Percentiles rank a stretch among this genome's conserved stretches.
Conservation (phyloP, 2,888 invertebrate genomes). For the Perizoma flavofasciatum region DNA sequence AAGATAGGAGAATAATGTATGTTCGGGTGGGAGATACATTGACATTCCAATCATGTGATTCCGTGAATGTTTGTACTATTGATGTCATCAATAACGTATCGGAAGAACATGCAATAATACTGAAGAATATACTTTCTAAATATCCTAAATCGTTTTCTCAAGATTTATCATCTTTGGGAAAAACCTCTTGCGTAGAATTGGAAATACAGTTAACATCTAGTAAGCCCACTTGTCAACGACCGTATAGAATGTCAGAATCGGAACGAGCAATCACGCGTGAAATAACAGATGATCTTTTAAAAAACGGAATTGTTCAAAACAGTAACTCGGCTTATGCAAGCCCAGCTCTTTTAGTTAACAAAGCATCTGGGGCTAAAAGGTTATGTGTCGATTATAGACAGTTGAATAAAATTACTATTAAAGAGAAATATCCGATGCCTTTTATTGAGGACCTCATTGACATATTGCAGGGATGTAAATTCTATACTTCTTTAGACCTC, state of each 20-base stretch:
- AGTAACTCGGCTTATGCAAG: slow-evolving; percentile 12
- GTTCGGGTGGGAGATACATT: slow-evolving; percentile 6
- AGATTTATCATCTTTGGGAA: slow-evolving; percentile 3
- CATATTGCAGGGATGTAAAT: slow-evolving; percentile 9
- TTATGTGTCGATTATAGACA: slow-evolving; percentile 8
- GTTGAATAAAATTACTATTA: slow-evolving; percentile 39
- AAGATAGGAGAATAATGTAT: slow-evolving; percentile 3
- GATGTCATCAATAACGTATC: neutral
- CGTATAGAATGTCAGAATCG: slow-evolving; percentile 12
- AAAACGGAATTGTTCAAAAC: slow-evolving; percentile 4
- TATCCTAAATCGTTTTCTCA: neutral
- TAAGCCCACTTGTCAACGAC: slow-evolving; percentile 13
- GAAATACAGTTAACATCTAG: slow-evolving; percentile 31
- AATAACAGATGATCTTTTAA: slow-evolving; percentile 4
- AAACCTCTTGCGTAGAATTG: slow-evolving; percentile 26
- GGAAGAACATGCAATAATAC: neutral
- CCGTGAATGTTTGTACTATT: neutral
- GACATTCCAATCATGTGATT: neutral
- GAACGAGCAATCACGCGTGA: slow-evolving; percentile 35
- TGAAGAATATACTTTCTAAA: slow-evolving; percentile 3
- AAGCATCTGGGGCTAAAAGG: slow-evolving; percentile 7
- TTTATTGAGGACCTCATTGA: slow-evolving; percentile 10
- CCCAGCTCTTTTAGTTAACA: slow-evolving; percentile 8
- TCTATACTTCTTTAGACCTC: slow-evolving; percentile 7
- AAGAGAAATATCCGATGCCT: slow-evolving; percentile 36